Evolutionary conservation across 2,113 vertebrate genomes (phyloP), one percentile per base, ranked within the genome.

Genomic region (Sander lucioperca): DNA sequence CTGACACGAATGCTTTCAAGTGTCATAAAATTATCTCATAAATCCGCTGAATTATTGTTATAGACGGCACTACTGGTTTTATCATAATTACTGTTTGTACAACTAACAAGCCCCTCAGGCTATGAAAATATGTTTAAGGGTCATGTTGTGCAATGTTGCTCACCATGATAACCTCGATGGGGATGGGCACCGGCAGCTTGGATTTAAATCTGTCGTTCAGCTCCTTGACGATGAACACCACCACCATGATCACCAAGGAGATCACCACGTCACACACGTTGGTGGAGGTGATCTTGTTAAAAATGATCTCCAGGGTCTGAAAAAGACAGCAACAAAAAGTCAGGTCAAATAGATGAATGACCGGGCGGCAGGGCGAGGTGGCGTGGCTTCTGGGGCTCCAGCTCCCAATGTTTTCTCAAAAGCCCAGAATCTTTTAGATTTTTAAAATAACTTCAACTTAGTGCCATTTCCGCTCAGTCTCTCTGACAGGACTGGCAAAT

Each of bases 81-180:
- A 68, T 77, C 23, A 79, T 36, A 27, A 7, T 53, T 3, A 36
- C 30, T 39, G 48, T 71, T 82, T 66, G 56, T 25, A 63, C 25
- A 19, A n/a, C 3, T 6, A 36, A 64, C 45, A 19, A n/a, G 19
- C 3, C 21, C 15, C 5, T 53, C 33, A 18, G 10, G 12, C 4
- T 65, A 8, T 64, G 14, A 4, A 59, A 68, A 71, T 0, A 27
- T 51, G 53, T 11, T 8, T 45, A 27, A 19, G 3, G 30, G 5
- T 4, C 0, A 3, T 19, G 51, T 63, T 36, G 30, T 3, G 1
- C n/a, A 53, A 48, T 25, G 27, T 13, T 59, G n/a, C 54, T 98
- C 95, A 99, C 98, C 97, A 98, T 91, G 39, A 99, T 92, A 64
- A 99, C 94, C 86, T 99, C 98, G 4, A 99, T 97, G 0, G 98